A percentile compares a stretch with the other conserved stretches of the same genome.
phyloP scores from a whole-genome alignment of 1,140 invertebrate genomes.

The Mercenaria mercenaria region DNA sequence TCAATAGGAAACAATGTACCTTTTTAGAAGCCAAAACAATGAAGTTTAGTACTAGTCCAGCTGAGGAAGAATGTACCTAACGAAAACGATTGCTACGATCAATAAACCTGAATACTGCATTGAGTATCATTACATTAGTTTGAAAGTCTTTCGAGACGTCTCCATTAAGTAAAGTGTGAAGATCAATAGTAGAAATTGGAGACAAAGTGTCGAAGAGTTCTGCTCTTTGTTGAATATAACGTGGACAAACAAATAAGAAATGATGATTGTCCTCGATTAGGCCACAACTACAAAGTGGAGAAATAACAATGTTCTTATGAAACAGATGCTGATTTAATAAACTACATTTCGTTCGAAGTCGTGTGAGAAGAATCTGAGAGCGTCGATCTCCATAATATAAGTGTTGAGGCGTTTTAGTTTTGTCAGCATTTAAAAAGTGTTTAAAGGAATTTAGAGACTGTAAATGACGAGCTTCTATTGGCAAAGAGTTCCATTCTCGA shows the following conservation, averaged over 20 bases:
- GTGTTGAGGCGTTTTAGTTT: slow-evolving; percentile 12
- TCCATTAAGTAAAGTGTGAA: too few relatives aligned
- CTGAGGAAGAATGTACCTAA: too few relatives aligned
- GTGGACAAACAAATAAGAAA: slow-evolving; percentile 21
- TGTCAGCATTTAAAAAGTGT: neutral
- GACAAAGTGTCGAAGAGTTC: too few relatives aligned
- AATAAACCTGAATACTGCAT: too few relatives aligned
- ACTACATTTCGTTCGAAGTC: neutral
- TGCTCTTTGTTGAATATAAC: too few relatives aligned
- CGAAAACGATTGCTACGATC: too few relatives aligned
- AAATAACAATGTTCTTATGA: neutral
- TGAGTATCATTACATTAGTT: too few relatives aligned
- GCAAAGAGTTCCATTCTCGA: slow-evolving; percentile 11
- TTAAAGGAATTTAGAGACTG: neutral
- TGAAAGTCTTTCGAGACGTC: too few relatives aligned
- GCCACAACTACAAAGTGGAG: slow-evolving; percentile 11
- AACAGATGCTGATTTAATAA: neutral
- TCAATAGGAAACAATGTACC: too few relatives aligned
- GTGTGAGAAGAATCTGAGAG: neutral
- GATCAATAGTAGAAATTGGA: too few relatives aligned
- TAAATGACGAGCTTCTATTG: neutral
- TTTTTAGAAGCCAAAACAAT: too few relatives aligned
- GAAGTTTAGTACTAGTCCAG: too few relatives aligned
- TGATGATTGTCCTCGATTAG: slow-evolving; percentile 16
- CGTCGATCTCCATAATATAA: neutral